phyloP scores from a whole-genome alignment of 1,140 invertebrate species.

The Diachasmimorpha longicaudata region DNA sequence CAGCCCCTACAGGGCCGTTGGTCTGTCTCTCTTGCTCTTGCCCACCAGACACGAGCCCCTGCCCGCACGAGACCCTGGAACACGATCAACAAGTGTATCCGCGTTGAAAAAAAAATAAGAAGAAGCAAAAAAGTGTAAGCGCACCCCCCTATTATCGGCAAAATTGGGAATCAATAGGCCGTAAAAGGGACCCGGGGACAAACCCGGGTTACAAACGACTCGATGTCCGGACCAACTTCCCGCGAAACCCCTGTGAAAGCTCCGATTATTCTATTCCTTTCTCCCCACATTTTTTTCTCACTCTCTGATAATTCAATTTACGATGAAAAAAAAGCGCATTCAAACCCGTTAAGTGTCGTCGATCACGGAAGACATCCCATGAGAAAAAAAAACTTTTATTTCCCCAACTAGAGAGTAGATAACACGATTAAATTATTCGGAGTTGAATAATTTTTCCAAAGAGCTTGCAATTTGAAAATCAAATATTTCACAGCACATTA shows the following conservation, averaged over 20 bases:
- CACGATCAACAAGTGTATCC: conserved; percentile 61
- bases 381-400: neutral
- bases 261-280: neutral
- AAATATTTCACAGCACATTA: too few species aligned
- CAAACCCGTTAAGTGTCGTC: neutral
- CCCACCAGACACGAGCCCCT: conserved; percentile 24
- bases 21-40: conserved; percentile 32
- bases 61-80: conserved; percentile 23
- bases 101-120: conserved; percentile 43
- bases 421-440: neutral
- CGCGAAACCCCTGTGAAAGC: neutral
- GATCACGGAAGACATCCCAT: neutral
- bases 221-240: neutral
- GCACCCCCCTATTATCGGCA: conserved; percentile 51
- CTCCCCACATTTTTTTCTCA: neutral
- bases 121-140: conserved; percentile 25
- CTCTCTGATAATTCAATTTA: neutral
- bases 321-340: neutral
- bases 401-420: neutral
- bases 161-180: conserved; percentile 62
- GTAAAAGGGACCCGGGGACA: conserved; percentile 39
- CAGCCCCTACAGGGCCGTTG: conserved; percentile 28
- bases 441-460: too few species aligned
- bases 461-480: too few species aligned
- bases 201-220: neutral